Evolutionary conservation across 2,113 vertebrate genomes (phyloP).

Genomic region (Chionodraco myersi): DNA sequence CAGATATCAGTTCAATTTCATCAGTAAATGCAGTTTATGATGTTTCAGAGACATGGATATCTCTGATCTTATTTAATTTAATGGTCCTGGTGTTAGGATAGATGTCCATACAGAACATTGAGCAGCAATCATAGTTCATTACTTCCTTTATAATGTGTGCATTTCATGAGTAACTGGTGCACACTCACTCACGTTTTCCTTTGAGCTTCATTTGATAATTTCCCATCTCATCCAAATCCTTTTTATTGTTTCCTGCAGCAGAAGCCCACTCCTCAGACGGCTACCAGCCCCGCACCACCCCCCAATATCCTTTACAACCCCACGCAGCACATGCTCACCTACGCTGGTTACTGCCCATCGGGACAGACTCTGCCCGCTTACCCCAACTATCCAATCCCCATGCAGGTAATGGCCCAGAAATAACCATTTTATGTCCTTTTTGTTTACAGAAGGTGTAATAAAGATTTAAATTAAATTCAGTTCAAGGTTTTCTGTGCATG

Average conservation of each 20-base stretch:
- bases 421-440: neutral
- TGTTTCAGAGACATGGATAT: neutral
- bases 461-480: neutral
- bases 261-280: constrained; percentile 83
- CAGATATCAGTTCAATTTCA: neutral
- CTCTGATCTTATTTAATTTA: constrained; percentile 3
- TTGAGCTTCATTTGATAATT: neutral
- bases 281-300: constrained; percentile 80
- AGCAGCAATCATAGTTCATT: neutral
- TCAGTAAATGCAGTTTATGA: neutral
- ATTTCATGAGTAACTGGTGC: neutral
- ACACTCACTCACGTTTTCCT: neutral
- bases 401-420: constrained; percentile 85
- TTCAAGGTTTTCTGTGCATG: neutral
- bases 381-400: constrained; percentile 87
- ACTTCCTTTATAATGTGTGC: neutral
- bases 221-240: neutral
- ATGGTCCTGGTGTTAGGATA: constrained; percentile 4
- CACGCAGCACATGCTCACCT: constrained; percentile 90
- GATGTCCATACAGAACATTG: neutral
- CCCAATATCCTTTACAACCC: constrained; percentile 94
- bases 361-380: constrained; percentile 85
- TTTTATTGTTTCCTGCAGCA: constrained; percentile 64
- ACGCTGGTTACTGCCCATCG: constrained; percentile 85
- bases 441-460: neutral